These are phyloP conservation scores for Drosophila leonis DNA, from an alignment of 2,888 invertebrate species.

Conservation along the genomic window DNA sequence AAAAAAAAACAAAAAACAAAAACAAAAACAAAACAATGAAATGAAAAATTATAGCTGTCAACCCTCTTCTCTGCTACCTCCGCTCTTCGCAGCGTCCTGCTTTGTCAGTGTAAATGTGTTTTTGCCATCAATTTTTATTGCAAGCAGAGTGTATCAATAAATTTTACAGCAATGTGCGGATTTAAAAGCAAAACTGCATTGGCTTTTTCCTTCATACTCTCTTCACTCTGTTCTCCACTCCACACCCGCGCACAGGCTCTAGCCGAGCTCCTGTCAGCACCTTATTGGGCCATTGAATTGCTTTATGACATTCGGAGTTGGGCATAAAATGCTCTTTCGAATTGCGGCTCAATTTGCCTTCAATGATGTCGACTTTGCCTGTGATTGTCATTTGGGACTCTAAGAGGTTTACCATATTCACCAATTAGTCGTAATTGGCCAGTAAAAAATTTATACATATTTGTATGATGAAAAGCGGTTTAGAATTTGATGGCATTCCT, in stretches of 20 bases:
- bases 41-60: constrained; percentile 77
- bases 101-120: constrained; percentile 65
- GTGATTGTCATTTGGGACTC: constrained; percentile 26
- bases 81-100: constrained; percentile 10
- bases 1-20: constrained; percentile 21
- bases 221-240: not conserved
- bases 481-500: not conserved
- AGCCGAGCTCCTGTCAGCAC: constrained; percentile 16
- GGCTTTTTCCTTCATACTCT: not conserved
- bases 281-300: constrained; percentile 58
- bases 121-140: constrained; percentile 80
- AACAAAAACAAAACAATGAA: constrained; percentile 71
- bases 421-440: constrained; percentile 33
- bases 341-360: constrained; percentile 42
- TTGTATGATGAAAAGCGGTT: not conserved
- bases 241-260: not conserved
- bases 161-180: constrained; percentile 70
- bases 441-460: not conserved
- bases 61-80: constrained; percentile 1
- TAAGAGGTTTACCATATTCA: constrained; percentile 7
- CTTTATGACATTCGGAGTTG: constrained; percentile 50
- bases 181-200: constrained; percentile 66
- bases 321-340: constrained; percentile 50
- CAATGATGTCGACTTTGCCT: constrained; percentile 13
- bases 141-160: constrained; percentile 79